phyloP scores from a whole-genome alignment of 2,113 vertebrate species.

The Myanophis thanlyinensis region DNA sequence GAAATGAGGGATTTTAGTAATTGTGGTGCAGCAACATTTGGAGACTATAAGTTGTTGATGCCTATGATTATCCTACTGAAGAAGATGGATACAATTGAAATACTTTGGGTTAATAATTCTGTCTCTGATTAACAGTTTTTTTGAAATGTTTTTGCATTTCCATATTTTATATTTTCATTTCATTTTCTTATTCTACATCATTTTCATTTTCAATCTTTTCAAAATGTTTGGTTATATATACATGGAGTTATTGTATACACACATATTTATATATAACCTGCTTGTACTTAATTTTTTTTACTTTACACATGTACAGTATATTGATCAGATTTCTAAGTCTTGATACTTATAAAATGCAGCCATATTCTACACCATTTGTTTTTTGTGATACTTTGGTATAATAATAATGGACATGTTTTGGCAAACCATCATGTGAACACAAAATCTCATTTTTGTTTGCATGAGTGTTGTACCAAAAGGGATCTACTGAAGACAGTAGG shows the following conservation, averaged over 20 bases:
- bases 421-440: constrained; percentile 16
- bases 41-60: background rate
- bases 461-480: background rate
- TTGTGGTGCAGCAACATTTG: background rate
- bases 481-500: constrained; percentile 59
- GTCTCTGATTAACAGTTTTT: background rate
- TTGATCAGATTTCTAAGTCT: background rate
- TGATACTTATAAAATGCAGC: background rate
- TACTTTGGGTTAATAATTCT: background rate
- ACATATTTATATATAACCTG: background rate
- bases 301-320: background rate
- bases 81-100: background rate
- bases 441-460: constrained; percentile 42
- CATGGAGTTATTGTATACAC: background rate
- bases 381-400: background rate
- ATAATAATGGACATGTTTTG: background rate
- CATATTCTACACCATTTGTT: background rate
- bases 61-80: background rate
- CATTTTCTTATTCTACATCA: background rate
- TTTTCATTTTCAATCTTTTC: background rate
- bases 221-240: background rate
- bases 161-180: background rate
- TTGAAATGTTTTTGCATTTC: background rate
- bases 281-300: background rate
- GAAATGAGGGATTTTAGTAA: background rate